Evolutionary conservation across 2,888 invertebrate species (phyloP).

Genomic region (Tenthredo scrophulariae): DNA sequence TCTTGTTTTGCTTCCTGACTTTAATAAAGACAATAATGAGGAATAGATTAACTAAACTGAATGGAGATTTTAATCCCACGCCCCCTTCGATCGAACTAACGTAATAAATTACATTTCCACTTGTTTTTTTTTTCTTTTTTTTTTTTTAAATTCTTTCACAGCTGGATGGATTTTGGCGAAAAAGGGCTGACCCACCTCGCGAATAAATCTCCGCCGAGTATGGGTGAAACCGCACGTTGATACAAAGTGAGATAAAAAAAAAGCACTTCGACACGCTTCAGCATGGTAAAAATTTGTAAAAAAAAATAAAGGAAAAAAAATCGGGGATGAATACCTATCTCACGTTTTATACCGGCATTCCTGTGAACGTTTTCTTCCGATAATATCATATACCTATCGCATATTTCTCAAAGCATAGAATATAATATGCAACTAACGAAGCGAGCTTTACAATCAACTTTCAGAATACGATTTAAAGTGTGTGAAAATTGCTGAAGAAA

Average conservation of each 20-base stretch:
- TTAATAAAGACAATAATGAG: constrained; percentile 12
- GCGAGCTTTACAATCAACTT: background rate
- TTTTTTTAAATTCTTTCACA: background rate
- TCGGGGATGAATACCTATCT: background rate
- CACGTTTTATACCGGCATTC: background rate
- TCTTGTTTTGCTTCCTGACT: background rate
- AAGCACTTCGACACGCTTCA: background rate
- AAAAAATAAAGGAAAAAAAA: background rate
- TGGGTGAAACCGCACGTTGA: background rate
- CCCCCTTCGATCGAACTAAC: background rate
- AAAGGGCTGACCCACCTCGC: background rate
- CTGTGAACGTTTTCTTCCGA: background rate
- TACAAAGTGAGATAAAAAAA: constrained; percentile 22
- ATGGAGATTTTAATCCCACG: background rate
- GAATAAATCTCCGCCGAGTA: background rate
- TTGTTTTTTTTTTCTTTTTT: background rate
- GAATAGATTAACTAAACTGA: constrained; percentile 17
- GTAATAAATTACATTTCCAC: constrained; percentile 43
- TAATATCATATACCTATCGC: background rate
- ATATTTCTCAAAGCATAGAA: too few relatives aligned
- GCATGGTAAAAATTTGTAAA: background rate
- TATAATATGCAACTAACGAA: background rate
- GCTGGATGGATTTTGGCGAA: background rate
- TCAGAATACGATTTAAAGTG: background rate
- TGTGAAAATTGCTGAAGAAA: background rate